These are phyloP conservation scores for Eubasilissa splendida DNA, from an alignment of 2,888 invertebrate species.

Conservation along the genomic window DNA sequence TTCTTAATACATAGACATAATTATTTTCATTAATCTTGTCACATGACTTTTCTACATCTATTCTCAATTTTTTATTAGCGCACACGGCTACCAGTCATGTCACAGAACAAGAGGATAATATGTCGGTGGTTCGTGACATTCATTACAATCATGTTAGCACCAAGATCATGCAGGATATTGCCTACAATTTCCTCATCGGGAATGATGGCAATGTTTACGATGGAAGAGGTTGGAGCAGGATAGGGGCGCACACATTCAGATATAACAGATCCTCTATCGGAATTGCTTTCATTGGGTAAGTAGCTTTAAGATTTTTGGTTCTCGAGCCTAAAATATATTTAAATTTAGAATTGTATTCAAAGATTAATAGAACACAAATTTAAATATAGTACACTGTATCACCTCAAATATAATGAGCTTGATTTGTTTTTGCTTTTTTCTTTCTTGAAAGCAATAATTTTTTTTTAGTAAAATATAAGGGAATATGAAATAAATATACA, in stretches of 20 bases:
- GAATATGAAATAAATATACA: too few relatives aligned
- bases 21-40: too few relatives aligned
- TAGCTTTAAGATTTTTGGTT: background rate
- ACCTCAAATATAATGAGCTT: too few relatives aligned
- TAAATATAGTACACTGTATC: too few relatives aligned
- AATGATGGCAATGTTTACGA: constrained; percentile 74
- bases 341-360: too few relatives aligned
- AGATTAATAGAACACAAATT: too few relatives aligned
- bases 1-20: too few relatives aligned
- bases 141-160: constrained; percentile 72
- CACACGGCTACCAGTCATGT: background rate
- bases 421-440: too few relatives aligned
- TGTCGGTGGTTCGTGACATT: constrained; percentile 67
- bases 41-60: too few relatives aligned
- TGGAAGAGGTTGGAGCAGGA: constrained; percentile 72
- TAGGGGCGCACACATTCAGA: constrained; percentile 71
- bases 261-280: constrained; percentile 71
- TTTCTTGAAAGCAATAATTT: too few relatives aligned
- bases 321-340: too few relatives aligned
- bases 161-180: constrained; percentile 69
- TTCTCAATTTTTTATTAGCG: background rate
- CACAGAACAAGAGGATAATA: constrained; percentile 62
- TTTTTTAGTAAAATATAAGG: too few relatives aligned
- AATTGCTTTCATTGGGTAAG: constrained; percentile 69
- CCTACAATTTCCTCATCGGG: constrained; percentile 73